phyloP scores from a whole-genome alignment of 2,113 vertebrate species.

The Setophaga kirtlandii region DNA sequence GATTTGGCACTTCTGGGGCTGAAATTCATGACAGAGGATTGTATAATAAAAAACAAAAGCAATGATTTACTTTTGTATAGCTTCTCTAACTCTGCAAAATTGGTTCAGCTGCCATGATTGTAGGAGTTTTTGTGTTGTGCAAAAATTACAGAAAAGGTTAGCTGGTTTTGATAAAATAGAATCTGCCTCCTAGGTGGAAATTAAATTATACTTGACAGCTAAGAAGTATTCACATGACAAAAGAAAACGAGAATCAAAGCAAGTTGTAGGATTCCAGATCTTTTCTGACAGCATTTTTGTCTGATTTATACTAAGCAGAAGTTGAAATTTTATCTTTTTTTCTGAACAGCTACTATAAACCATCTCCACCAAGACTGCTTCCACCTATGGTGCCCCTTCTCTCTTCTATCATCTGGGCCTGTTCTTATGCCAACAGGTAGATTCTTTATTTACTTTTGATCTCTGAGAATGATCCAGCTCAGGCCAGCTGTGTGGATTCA shows the following conservation, averaged over 20 bases:
- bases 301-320: background rate
- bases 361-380: background rate
- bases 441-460: background rate
- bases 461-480: background rate
- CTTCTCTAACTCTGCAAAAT: background rate
- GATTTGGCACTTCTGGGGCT: background rate
- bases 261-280: background rate
- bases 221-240: background rate
- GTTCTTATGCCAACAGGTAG: background rate
- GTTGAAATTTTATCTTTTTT: background rate
- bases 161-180: conserved; percentile 14
- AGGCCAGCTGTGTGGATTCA: background rate
- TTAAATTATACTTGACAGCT: background rate
- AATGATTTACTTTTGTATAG: background rate
- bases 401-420: background rate
- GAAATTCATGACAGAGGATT: background rate
- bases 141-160: background rate
- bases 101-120: background rate
- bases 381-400: background rate
- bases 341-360: background rate
- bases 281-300: background rate
- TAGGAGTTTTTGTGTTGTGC: background rate
- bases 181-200: background rate
- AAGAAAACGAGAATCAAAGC: conserved; percentile 3
- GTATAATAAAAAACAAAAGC: background rate